A percentile compares a stretch with the other conserved stretches of the same genome.
Conservation (phyloP, 2,888 invertebrate genomes). For the Coenonympha arcania region DNA sequence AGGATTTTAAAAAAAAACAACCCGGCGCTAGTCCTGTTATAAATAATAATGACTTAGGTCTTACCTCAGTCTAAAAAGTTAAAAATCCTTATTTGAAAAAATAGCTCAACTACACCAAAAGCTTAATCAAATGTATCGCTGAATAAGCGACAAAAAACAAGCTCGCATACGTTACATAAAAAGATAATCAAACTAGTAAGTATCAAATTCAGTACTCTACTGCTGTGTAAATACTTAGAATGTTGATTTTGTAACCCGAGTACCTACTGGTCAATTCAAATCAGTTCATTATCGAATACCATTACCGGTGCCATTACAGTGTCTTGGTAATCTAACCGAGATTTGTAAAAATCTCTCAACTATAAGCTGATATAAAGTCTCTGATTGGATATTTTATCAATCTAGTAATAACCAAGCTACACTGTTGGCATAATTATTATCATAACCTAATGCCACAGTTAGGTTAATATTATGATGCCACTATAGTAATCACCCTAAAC, state of each 20-base stretch:
- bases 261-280: slow-evolving; percentile 9
- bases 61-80: background rate
- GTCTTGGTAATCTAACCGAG: background rate
- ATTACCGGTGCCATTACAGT: background rate
- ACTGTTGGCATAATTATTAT: too few species aligned
- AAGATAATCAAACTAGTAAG: background rate
- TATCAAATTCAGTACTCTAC: background rate
- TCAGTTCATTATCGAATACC: slow-evolving; percentile 18
- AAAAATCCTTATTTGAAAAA: background rate
- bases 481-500: too few species aligned
- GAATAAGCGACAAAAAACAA: background rate
- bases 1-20: too few species aligned
- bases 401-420: too few species aligned
- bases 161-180: background rate
- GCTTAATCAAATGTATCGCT: background rate
- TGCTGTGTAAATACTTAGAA: slow-evolving; percentile 29
- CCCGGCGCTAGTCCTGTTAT: background rate
- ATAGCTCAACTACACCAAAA: background rate
- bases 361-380: background rate
- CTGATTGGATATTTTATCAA: too few species aligned
- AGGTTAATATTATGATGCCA: too few species aligned
- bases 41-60: too few species aligned
- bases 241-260: slow-evolving; percentile 26
- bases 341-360: background rate
- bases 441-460: too few species aligned